Evolutionary conservation across 1,140 invertebrate genomes (phyloP).

Genomic region (Plutomurus gul): DNA sequence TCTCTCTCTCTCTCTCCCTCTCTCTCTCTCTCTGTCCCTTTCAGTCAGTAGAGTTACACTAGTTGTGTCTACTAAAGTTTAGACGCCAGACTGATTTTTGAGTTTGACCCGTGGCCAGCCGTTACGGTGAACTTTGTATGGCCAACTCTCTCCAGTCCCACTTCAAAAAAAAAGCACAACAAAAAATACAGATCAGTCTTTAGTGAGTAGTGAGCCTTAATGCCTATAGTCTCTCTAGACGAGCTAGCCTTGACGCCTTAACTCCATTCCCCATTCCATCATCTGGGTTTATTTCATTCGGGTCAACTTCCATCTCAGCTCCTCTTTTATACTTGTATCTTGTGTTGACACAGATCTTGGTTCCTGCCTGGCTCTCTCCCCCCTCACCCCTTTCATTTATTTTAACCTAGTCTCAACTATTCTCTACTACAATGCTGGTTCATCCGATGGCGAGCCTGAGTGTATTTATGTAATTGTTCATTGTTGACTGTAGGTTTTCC

Average conservation of each 20-base stretch:
- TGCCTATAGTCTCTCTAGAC: too few species aligned
- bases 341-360: neutral
- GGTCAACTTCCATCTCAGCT: neutral
- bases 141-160: too few species aligned
- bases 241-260: neutral
- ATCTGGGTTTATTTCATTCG: neutral
- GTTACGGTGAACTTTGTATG: too few species aligned
- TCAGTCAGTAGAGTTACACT: neutral
- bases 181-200: neutral
- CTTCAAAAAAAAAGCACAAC: too few species aligned
- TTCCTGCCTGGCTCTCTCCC: too few species aligned
- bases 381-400: neutral
- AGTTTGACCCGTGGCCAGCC: too few species aligned
- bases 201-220: neutral
- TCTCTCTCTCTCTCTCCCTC: neutral
- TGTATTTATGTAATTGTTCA: neutral
- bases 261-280: neutral
- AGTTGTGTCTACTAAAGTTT: neutral
- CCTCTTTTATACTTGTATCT: neutral
- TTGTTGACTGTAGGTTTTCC: conserved; percentile 74
- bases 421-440: neutral
- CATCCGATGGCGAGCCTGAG: neutral
- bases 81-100: neutral
- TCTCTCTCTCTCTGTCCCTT: neutral
- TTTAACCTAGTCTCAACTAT: neutral